A percentile compares a stretch with the other conserved stretches of the same genome.
These are phyloP conservation scores for Momotus momota DNA, from an alignment of 2,797 vertebrate species.

Conservation along the genomic window DNA sequence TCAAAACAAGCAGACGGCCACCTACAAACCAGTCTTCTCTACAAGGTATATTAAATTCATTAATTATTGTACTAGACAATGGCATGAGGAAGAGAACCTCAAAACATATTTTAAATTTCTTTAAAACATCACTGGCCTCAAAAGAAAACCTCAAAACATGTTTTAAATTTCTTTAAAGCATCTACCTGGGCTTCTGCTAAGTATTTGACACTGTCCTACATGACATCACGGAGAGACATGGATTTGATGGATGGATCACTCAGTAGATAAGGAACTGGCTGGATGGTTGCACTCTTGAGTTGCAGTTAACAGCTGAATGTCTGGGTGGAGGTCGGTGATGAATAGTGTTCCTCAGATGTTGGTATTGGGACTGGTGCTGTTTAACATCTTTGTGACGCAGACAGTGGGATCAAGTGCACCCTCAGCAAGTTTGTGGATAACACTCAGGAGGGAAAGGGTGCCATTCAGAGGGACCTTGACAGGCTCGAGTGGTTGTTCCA, in stretches of 20 bases:
- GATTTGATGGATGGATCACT: not conserved
- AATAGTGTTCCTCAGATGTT: not conserved
- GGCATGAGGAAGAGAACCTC: not conserved
- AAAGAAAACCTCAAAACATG: not conserved
- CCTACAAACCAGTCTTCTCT: not conserved
- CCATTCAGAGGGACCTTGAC: not conserved
- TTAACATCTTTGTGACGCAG: not conserved
- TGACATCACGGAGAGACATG: not conserved
- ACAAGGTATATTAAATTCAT: not conserved
- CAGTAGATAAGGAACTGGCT: not conserved
- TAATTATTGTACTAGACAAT: not conserved
- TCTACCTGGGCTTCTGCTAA: not conserved
- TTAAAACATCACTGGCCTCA: not conserved
- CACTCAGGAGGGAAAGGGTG: too few species aligned
- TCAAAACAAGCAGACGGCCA: not conserved
- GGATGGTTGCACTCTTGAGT: not conserved
- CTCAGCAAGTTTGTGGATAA: not conserved
- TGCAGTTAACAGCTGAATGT: not conserved
- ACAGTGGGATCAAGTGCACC: not conserved
- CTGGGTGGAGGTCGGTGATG: not conserved
- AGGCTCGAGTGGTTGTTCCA: not conserved
- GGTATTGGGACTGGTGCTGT: not conserved
- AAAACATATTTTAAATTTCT: not conserved
- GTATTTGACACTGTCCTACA: too few species aligned
- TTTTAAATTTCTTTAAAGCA: not conserved